Conservation (phyloP, 2,888 invertebrate genomes). For the Pachymerium ferrugineum region DNA sequence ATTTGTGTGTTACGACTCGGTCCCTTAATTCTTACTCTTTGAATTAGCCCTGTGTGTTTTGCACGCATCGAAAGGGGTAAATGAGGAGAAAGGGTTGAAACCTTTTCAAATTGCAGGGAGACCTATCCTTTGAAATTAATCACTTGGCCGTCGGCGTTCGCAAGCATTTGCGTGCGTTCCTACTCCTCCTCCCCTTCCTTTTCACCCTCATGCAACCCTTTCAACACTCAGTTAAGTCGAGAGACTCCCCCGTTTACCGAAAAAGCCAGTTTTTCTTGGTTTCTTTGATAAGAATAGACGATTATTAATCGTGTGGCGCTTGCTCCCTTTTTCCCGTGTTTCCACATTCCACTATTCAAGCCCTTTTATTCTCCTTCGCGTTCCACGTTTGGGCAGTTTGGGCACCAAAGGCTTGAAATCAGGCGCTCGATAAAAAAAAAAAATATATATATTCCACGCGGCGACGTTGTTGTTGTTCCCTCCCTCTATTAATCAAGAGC, state of each 20-base stretch:
- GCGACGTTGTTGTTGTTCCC: conserved; percentile 27
- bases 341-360: conserved; percentile 15
- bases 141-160: conserved; percentile 27
- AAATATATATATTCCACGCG: conserved; percentile 16
- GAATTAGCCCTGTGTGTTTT: conserved; percentile 17
- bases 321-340: conserved; percentile 15
- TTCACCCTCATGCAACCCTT: conserved; percentile 21
- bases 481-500: conserved; percentile 25
- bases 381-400: conserved; percentile 24
- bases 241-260: conserved; percentile 24
- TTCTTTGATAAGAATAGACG: conserved; percentile 22
- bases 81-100: conserved; percentile 23
- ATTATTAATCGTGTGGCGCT: conserved; percentile 1
- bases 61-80: conserved; percentile 24
- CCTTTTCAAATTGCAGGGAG: conserved; percentile 25
- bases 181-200: conserved; percentile 10
- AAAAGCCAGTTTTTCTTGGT: conserved; percentile 24
- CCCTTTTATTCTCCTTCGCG: conserved; percentile 21
- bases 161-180: conserved; percentile 24
- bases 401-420: conserved; percentile 23
- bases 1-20: not conserved
- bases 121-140: conserved; percentile 27
- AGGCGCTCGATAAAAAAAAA: conserved; percentile 22
- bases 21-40: not conserved
- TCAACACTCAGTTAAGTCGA: conserved; percentile 27